Evolutionary conservation across 2,113 vertebrate species (phyloP).

Genomic region (Cervus canadensis): DNA sequence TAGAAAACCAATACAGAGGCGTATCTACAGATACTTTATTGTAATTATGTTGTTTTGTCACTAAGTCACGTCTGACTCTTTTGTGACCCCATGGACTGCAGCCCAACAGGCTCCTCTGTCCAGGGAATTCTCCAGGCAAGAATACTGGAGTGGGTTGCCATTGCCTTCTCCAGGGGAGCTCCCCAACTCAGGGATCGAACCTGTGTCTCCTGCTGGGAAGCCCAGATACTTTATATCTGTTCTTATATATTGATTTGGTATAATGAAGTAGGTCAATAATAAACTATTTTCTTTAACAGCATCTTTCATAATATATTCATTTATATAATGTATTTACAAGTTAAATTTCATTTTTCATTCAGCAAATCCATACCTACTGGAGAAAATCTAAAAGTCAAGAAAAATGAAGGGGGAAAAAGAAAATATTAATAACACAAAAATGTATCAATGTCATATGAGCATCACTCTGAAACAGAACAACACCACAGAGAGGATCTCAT

Average conservation of each 20-base stretch:
- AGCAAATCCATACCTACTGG: not conserved
- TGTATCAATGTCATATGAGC: not conserved
- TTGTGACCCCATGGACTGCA: not conserved
- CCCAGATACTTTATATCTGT: not conserved
- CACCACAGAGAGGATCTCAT: not conserved
- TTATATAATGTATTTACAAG: not conserved
- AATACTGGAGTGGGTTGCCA: not conserved
- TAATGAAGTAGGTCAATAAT: not conserved
- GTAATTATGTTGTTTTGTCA: not conserved
- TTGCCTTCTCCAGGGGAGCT: not conserved
- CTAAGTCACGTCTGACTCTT: not conserved
- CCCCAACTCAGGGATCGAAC: not conserved
- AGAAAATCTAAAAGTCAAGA: not conserved
- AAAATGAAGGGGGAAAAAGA: not conserved
- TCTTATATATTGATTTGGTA: not conserved
- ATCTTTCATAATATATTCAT: not conserved
- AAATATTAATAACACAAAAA: not conserved
- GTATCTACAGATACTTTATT: not conserved
- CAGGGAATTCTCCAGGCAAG: not conserved
- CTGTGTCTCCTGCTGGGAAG: not conserved
- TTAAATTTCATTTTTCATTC: constrained; percentile 11
- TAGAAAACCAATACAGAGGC: not conserved
- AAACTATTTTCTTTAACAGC: not conserved
- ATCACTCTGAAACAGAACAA: not conserved
- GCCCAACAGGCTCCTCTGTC: not conserved